Base-by-base conservation (phyloP, 1,140 invertebrate species). In the Semibalanus balanoides region DNA sequence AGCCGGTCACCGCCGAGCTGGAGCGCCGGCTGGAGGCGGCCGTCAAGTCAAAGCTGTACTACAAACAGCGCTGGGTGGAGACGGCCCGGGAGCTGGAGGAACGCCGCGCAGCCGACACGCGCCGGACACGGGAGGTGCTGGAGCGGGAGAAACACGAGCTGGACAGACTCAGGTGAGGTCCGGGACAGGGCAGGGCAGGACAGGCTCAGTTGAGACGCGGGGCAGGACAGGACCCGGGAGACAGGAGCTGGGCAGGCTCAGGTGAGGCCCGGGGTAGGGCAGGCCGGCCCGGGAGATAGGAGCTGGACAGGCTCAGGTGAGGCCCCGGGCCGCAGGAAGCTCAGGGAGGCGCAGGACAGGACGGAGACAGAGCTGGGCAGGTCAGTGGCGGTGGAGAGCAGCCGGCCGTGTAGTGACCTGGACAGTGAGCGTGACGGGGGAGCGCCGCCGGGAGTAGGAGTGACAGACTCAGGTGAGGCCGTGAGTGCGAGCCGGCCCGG, bases 61-160 rank as follows among this genome's bases (percentile, higher is more conserved):
- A 85, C 78, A 85, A 85, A 77, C 83, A 85, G 76, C 85, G 85
- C 78, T 85, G 83, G 84, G 83, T 83, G 3, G 78, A 82, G 28
- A 83, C 83, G 7, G 78, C 85, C 27, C 83, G 84, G 76, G 84
- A 85, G 77, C 51, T 64, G 14, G 51, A 64, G 22, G 51, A 64
- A 75, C 84, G 31, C 83, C 84, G 0, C 35, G 81, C 27, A 76
- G 84, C 27, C 85, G 85, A 79, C 83, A 85, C 78, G 80, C 80
- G 69, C 81, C 51, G 11, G 7, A 25, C 51, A 25, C 51, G 51
- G 7, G 14, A 64, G 51, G 22, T 14, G 51, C 51, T 64, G 14
- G 51, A 64, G 51, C 9, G 51, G 22, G 51, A 64, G 51, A 64
- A 64, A 25, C 22, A 14, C 11, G 51, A 64, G 51, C 51, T 64